Conservation (phyloP, 2,888 invertebrate genomes). For the Apocheima hispidaria region DNA sequence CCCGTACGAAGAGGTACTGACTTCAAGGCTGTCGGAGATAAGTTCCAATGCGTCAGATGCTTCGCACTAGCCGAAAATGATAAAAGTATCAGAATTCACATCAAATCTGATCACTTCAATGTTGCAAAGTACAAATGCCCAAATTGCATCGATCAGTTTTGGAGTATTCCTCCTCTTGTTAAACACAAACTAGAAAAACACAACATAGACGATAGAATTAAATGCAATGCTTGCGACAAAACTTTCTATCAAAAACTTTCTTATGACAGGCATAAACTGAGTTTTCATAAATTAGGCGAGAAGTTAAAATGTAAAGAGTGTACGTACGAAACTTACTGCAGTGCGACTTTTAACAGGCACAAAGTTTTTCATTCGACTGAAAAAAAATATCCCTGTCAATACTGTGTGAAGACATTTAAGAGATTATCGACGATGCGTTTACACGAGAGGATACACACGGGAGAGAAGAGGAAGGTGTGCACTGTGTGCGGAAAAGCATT, state of each 20-base stretch:
- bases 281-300: slow-evolving; percentile 30
- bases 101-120: not conserved
- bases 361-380: not conserved
- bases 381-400: slow-evolving; percentile 44
- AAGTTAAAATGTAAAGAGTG: slow-evolving; percentile 32
- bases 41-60: slow-evolving; percentile 8
- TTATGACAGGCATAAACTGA: not conserved
- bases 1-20: not conserved
- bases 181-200: slow-evolving; percentile 61
- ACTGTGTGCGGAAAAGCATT: slow-evolving; percentile 49
- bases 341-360: slow-evolving; percentile 1
- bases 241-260: slow-evolving; percentile 25
- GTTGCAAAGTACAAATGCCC: not conserved
- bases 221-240: slow-evolving; percentile 45
- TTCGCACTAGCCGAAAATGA: not conserved
- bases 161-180: not conserved
- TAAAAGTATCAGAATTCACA: not conserved
- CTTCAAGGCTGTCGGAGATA: not conserved
- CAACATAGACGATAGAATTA: slow-evolving; percentile 44
- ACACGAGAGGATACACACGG: slow-evolving; percentile 49
- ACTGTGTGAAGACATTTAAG: slow-evolving; percentile 56
- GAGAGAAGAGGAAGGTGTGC: slow-evolving; percentile 43
- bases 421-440: slow-evolving; percentile 31
- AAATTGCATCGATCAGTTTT: not conserved
- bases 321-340: slow-evolving; percentile 13